These are phyloP conservation scores for Cnemophilus loriae DNA, from an alignment of 2,113 vertebrate species.

Conservation along the genomic window DNA sequence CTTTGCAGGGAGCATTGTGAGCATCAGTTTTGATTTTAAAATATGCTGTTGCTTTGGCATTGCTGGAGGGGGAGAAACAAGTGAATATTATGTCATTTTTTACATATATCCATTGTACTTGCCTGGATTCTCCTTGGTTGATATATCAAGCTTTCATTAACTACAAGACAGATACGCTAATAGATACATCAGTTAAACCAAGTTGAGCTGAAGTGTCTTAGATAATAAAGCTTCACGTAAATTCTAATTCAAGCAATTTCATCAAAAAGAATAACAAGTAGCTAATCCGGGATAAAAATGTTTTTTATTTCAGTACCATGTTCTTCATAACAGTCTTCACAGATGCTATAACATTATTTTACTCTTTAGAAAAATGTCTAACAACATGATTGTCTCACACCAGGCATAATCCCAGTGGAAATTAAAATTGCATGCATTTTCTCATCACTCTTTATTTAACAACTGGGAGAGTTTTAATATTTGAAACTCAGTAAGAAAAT, in stretches of 20 bases:
- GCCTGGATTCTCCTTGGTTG: background rate
- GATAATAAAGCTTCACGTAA: conserved; percentile 10
- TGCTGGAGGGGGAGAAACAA: background rate
- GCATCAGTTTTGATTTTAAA: background rate
- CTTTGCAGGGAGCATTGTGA: background rate
- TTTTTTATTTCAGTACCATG: conserved; percentile 12
- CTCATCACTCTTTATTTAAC: conserved; percentile 66
- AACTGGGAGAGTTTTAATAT: conserved; percentile 60
- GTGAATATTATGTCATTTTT: background rate
- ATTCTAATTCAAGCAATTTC: conserved; percentile 15
- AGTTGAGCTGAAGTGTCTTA: background rate
- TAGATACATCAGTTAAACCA: conserved; percentile 9
- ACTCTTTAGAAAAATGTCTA: conserved; percentile 49
- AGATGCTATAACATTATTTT: conserved; percentile 15
- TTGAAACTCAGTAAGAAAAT: conserved; percentile 56
- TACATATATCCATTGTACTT: background rate
- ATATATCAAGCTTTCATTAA: background rate
- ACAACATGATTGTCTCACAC: conserved; percentile 53
- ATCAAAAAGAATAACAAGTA: conserved; percentile 18
- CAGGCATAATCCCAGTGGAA: conserved; percentile 58
- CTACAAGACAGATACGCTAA: background rate
- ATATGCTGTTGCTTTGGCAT: background rate
- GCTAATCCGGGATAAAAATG: conserved; percentile 2
- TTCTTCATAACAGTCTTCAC: conserved; percentile 17
- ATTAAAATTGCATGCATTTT: conserved; percentile 63